Evolutionary conservation across 2,113 vertebrate genomes (phyloP).

Genomic region (Pycnonotus jocosus): DNA sequence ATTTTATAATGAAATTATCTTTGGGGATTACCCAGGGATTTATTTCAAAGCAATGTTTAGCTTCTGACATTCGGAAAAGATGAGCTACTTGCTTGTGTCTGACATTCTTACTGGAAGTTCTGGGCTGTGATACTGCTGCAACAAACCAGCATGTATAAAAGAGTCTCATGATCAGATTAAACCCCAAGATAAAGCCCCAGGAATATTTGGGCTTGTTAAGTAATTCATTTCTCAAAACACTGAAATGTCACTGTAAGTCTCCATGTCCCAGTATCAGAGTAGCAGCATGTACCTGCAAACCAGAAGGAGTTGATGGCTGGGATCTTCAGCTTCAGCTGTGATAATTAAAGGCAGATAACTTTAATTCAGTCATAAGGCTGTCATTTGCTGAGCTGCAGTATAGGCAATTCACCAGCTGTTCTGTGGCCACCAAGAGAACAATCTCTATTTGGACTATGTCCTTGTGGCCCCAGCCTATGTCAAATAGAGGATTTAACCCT

Average conservation of each 20-base stretch:
- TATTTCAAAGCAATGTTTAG: neutral
- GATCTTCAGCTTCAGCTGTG: neutral
- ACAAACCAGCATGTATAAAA: neutral
- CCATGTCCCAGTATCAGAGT: neutral
- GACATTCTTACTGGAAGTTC: neutral
- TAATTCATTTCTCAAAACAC: neutral
- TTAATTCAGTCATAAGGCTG: neutral
- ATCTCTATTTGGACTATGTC: neutral
- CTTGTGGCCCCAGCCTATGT: neutral
- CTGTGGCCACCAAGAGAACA: neutral
- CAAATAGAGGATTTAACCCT: neutral
- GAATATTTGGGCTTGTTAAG: neutral
- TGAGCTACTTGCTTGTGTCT: neutral
- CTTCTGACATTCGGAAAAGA: neutral
- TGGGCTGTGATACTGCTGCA: neutral
- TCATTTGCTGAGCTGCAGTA: neutral
- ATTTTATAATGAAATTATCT: neutral
- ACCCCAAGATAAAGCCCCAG: neutral
- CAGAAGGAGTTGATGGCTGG: neutral
- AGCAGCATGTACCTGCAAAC: neutral
- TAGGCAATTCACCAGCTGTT: neutral
- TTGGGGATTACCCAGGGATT: neutral
- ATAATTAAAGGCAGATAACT: neutral
- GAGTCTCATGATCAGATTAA: neutral
- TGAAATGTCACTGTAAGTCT: neutral